Evolutionary conservation across 2,888 invertebrate genomes (phyloP).

Genomic region (Trissolcus brochymenae): DNA sequence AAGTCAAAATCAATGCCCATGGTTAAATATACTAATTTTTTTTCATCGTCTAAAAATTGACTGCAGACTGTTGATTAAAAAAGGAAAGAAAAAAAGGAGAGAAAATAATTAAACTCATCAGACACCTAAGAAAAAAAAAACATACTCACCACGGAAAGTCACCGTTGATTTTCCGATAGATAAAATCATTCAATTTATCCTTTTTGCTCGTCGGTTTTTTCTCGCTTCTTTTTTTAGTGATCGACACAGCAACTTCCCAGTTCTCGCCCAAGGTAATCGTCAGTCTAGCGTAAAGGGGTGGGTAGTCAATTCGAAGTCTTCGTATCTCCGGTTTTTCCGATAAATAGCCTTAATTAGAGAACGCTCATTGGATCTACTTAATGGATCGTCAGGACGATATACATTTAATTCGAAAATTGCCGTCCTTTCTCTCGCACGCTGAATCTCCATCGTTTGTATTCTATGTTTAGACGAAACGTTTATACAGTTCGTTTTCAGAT

Average conservation of each 20-base stretch:
- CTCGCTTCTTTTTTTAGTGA: constrained; percentile 47
- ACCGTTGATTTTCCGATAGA: constrained; percentile 53
- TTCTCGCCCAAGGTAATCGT: constrained; percentile 61
- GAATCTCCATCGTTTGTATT: constrained; percentile 13
- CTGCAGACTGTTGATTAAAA: not conserved
- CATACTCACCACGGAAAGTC: constrained; percentile 50
- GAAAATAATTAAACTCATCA: not conserved
- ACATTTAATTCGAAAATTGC: constrained; percentile 63
- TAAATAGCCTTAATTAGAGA: constrained; percentile 73
- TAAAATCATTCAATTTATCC: constrained; percentile 58
- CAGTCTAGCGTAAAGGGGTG: constrained; percentile 43
- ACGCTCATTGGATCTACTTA: constrained; percentile 70
- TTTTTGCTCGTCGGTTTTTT: constrained; percentile 57
- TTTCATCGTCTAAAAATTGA: no score
- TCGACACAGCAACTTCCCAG: constrained; percentile 63
- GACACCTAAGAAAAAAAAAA: constrained; percentile 14
- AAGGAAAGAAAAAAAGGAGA: not conserved
- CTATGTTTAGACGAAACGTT: constrained; percentile 49
- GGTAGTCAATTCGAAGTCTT: constrained; percentile 50
- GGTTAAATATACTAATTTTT: no score
- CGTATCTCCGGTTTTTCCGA: constrained; percentile 65
- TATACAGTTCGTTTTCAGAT: constrained; percentile 57
- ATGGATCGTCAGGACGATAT: constrained; percentile 70
- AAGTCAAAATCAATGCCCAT: no score
- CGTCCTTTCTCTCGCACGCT: constrained; percentile 51